Base-by-base conservation (phyloP, 2,888 invertebrate genomes). In the Perizoma affinitatum region DNA sequence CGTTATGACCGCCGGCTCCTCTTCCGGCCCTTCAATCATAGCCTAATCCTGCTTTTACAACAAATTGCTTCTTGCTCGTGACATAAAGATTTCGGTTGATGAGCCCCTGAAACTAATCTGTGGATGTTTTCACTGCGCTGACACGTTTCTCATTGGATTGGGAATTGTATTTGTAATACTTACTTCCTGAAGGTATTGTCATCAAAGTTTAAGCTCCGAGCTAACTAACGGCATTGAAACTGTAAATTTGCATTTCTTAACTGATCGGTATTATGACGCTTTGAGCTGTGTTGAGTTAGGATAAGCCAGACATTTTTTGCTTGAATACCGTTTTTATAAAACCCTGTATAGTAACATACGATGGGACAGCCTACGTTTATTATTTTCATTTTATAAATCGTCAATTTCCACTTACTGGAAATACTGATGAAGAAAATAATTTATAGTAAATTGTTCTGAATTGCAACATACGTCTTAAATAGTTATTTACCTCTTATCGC, bases 61-160 rank as follows among this genome's bases (percentile, higher is more conserved):
- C 63, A 68, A 74, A 78, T 73, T 73, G 69, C 70, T 70, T 69
- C 57, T 46, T 60, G 66, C 54, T 68, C 65, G 57, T 68, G 67
- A 69, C 63, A 51, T 58, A 74, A 69, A 70, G 69, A 71, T 67
- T 68, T 70, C 61, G 47, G 55, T 63, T 70, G 71, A 73, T 70
- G 65, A 72, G 70, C 72, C 74, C 68, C 70, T 71, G 67, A 70
- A 71, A 76, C 69, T 73, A 75, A 78, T 78, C 75, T 68, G 68
- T 70, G 54, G 66, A 66, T 69, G 71, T 72, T 73, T 67, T 63
- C 50, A 58, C 64, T 66, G 58, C 48, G 54, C 67, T 55, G 67
- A 64, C 71, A 73, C 73, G 74, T 74, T 72, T 73, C 71, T 69
- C 71, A 73, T 74, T 74, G 71, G 72, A 71, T 73, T 69, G 68